Evolutionary conservation across 92 coral and sea anemone genomes (phyloP).

Genomic region (Zoanthus sansibaricus): DNA sequence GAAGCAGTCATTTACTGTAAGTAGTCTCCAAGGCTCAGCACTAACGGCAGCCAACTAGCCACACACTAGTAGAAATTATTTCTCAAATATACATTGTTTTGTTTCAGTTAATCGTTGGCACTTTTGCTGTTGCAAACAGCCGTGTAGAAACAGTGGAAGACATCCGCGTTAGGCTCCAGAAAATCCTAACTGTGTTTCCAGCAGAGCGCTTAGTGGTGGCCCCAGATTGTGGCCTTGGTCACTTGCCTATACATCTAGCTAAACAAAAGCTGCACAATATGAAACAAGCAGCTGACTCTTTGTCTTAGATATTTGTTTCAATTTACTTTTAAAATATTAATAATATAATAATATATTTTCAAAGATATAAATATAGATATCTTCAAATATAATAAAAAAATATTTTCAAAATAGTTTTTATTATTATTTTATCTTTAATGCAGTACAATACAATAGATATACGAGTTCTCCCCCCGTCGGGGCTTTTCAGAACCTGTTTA

Average conservation of each 20-base stretch:
- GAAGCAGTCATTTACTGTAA: too few species aligned
- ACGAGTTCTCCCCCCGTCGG: too few species aligned
- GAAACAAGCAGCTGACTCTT: slow-evolving; percentile 42
- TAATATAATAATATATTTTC: too few species aligned
- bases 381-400: too few species aligned
- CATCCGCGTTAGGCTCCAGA: slow-evolving; percentile 43
- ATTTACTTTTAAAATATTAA: too few species aligned
- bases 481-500: too few species aligned
- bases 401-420: too few species aligned
- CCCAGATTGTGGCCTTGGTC: slow-evolving; percentile 65
- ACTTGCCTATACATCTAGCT: slow-evolving; percentile 48
- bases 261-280: slow-evolving; percentile 56
- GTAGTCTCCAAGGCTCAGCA: too few species aligned
- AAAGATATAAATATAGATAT: too few species aligned
- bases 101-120: slow-evolving; percentile 42
- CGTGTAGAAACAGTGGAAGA: slow-evolving; percentile 60
- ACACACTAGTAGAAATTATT: background rate
- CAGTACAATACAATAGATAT: too few species aligned
- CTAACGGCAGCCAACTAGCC: too few species aligned
- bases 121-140: slow-evolving; percentile 48
- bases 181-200: slow-evolving; percentile 46
- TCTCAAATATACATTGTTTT: background rate
- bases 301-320: background rate
- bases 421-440: too few species aligned
- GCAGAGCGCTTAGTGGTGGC: slow-evolving; percentile 52